Evolutionary conservation across 2,797 vertebrate species (phyloP).

Genomic region (Arctocebus calabarensis): DNA sequence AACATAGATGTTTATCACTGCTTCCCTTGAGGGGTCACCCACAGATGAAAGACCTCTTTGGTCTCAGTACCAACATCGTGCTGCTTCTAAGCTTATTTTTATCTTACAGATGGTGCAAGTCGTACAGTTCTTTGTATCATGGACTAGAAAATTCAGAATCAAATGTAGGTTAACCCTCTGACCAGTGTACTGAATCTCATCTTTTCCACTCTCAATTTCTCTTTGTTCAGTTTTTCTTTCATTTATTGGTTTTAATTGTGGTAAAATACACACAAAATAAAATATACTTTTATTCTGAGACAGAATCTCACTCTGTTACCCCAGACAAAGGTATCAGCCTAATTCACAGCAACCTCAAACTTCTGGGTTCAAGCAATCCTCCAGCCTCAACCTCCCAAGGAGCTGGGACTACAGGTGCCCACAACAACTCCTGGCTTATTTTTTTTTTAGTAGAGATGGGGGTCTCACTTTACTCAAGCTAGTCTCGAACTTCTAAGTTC

Average conservation of each 20-base stretch:
- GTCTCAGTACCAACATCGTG: neutral
- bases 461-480: too few relatives aligned
- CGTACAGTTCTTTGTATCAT: neutral
- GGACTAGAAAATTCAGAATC: neutral
- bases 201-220: neutral
- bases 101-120: neutral
- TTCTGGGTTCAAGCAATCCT: too few relatives aligned
- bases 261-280: neutral
- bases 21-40: neutral
- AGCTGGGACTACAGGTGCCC: too few relatives aligned
- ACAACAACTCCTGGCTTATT: too few relatives aligned
- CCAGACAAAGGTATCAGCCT: too few relatives aligned
- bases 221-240: neutral
- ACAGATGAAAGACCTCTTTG: neutral
- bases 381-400: too few relatives aligned
- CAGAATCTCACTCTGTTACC: too few relatives aligned
- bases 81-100: neutral
- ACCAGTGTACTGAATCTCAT: neutral
- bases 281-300: neutral
- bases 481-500: too few relatives aligned
- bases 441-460: too few relatives aligned
- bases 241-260: neutral
- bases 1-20: neutral
- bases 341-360: too few relatives aligned
- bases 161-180: neutral